Base-by-base conservation (phyloP, 1,140 invertebrate genomes). In the Drosophila equinoxialis region DNA sequence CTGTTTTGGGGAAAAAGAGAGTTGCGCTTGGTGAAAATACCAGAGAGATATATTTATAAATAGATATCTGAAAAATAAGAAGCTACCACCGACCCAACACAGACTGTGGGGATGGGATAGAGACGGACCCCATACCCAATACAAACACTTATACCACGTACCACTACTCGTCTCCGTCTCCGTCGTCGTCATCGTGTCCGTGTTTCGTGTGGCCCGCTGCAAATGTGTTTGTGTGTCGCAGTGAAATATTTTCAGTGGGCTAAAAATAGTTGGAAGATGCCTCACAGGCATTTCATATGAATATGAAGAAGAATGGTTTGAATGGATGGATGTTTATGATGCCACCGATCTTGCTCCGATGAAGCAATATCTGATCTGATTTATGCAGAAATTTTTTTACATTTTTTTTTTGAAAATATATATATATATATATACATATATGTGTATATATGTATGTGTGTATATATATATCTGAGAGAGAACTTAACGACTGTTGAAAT, bases 31-130 rank as follows among this genome's bases (percentile, higher is more conserved):
- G 45, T 51, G 45, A 51, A 51, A 51, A 51, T 51, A 51, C 45
- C 45, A 51, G 45, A 51, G 45, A 51, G 45, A 51, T 51, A 51
- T 23, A 23, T 77, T 82, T 91, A 91, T 76, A 82, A 91, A 91
- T 91, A 91, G 90, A 65, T 45, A 64, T 58, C 42, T 91, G 90
- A 91, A 91, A 91, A 91, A 80, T 85, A 85, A 91, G 90, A 90
- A 91, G 85, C 75, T 82, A 79, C 79, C 77, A 84, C 70, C 74
- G 70, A 79, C 23, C 70, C 48, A 48, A 62, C 41, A 30, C 37
- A 37, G 51, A 59, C n/a, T 70, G 54, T 57, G 67, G 57, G 57
- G 57, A 59, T 59, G 33, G 57, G 45, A 51, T 51, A 51, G 45
- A 51, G 45, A 51, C 45, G 45, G 20, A 51, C 14, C 45, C 45